These are phyloP conservation scores for Ceraclea dissimilis DNA, from an alignment of 2,888 invertebrate species.

Conservation along the genomic window DNA sequence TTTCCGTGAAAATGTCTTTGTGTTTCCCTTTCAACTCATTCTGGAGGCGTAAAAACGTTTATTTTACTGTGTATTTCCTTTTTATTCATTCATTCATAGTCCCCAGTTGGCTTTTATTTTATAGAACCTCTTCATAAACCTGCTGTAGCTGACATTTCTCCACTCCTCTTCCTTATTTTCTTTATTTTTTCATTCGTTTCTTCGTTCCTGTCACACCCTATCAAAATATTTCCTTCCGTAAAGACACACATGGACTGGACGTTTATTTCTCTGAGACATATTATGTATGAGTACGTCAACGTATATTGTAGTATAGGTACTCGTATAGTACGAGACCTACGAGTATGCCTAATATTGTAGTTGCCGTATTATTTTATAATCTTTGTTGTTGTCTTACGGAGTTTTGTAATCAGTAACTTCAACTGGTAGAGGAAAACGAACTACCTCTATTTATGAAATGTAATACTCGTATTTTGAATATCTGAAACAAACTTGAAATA, in stretches of 20 bases:
- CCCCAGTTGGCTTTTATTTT: slow-evolving; percentile 23
- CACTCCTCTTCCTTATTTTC: slow-evolving; percentile 4
- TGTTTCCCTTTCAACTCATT: background rate
- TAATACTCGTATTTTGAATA: no score
- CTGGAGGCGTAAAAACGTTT: slow-evolving; percentile 9
- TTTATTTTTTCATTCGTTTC: background rate
- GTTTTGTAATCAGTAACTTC: no score
- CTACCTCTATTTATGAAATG: no score
- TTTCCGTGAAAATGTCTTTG: background rate
- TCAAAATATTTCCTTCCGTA: slow-evolving; percentile 20
- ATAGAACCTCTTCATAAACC: slow-evolving; percentile 22
- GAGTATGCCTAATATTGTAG: no score
- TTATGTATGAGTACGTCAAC: no score
- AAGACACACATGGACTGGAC: slow-evolving; percentile 14
- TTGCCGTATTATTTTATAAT: no score
- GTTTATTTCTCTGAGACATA: background rate
- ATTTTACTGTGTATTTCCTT: slow-evolving; percentile 15
- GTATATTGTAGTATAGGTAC: no score
- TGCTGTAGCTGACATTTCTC: slow-evolving; percentile 22
- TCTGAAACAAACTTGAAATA: no score
- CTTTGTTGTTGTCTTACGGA: no score
- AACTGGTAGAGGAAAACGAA: no score
- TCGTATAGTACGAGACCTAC: no score
- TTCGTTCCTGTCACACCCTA: slow-evolving; percentile 4
- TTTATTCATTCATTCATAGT: slow-evolving; percentile 10